Base-by-base conservation (phyloP, 2,797 vertebrate genomes). In the Natrix natrix region DNA sequence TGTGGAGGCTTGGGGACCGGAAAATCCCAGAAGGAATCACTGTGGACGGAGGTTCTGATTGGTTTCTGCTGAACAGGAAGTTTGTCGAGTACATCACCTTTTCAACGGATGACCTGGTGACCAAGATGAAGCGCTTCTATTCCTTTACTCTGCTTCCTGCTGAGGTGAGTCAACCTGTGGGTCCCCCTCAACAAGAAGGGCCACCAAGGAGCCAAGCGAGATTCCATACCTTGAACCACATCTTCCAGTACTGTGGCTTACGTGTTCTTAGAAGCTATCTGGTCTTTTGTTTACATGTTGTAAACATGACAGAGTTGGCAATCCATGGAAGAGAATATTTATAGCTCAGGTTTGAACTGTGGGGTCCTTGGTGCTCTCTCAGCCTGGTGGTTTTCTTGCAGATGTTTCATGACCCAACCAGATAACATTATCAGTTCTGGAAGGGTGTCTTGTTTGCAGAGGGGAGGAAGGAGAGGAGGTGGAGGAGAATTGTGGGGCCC, bases 1-100 rank as follows among this genome's bases (percentile, higher is more conserved):
- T 99, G 99, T 99, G 99, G 99, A 98, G 99, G 91, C 98, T 99
- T 61, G 99, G 99, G 0, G 99, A 99, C 96, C 97, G 99, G 61
- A 98, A 98, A 95, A 99, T 99, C 96, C 99, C 99, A 0, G 99
- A 99, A 86, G 99, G 99, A 96, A 98, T 99, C 24, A 97, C 99
- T 0, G 99, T 99, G 0, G 99, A 99, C 1, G 99, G 99, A 0
- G 99, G 99, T 0, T 99, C 99, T 0, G 99, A 99, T 92, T 99
- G 99, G 99, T 99, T 99, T 96, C 98, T 99, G 83, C 98, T 99
- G 10, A 99, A 99, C 97, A 98, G 98, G 92, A 97, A 98, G 96
- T 99, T 99, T 92, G 98, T 99, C 92, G 99, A 99, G 74, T 99
- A 99, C 1, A 98, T 99, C 95, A 99, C 99, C 0, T 99, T 98